Percentiles rank a stretch among this genome's conserved stretches.
Evolutionary conservation across 37 sponge, comb jelly and placozoan genomes (phyloP).

Genomic region (Amphimedon queenslandica): DNA sequence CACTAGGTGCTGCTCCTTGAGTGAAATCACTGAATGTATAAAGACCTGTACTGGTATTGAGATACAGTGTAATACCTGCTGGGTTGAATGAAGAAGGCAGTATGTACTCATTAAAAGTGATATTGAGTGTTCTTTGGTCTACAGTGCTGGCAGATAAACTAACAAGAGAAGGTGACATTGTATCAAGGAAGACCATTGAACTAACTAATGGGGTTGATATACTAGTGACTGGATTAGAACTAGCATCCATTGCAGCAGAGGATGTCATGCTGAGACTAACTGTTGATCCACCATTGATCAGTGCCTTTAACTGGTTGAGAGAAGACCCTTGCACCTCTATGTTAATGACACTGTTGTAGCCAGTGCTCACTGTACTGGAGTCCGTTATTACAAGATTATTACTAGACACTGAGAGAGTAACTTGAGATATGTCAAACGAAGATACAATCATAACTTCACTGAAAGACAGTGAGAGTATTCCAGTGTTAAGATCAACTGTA

Average conservation of each 20-base stretch:
- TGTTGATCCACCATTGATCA: background rate
- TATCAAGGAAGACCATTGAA: background rate
- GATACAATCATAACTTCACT: constrained; percentile 4
- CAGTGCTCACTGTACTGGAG: no score
- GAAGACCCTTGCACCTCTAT: background rate
- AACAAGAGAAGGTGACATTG: background rate
- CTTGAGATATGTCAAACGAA: no score
- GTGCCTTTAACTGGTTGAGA: constrained; percentile 11
- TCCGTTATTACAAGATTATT: no score
- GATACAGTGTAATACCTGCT: constrained; percentile 1
- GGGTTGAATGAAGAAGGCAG: background rate
- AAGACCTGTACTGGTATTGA: background rate
- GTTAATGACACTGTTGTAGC: constrained; percentile 1
- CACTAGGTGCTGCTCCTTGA: background rate
- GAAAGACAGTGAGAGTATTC: constrained; percentile 12
- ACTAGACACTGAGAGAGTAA: no score
- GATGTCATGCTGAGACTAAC: constrained; percentile 2
- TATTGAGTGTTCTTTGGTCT: background rate
- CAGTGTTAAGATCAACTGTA: constrained; percentile 15
- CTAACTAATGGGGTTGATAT: background rate
- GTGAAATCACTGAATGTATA: background rate
- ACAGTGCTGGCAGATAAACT: constrained; percentile 13
- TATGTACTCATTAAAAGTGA: constrained; percentile 25
- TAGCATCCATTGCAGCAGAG: background rate
- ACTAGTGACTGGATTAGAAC: background rate